Evolutionary conservation across 2,888 invertebrate species (phyloP).

Genomic region (Baronia brevicornis): DNA sequence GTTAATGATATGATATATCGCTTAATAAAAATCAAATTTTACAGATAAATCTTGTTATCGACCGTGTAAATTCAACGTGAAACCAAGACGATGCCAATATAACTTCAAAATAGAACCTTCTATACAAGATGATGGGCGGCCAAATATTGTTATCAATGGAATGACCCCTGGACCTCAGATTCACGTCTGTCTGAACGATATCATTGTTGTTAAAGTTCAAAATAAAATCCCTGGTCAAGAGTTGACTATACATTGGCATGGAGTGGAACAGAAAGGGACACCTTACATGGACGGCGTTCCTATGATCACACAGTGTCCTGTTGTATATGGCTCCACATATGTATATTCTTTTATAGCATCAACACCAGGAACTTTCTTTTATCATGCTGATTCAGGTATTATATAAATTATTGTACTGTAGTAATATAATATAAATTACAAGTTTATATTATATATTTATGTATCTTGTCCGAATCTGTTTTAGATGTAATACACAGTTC

Average conservation of each 20-base stretch:
- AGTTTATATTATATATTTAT: no score
- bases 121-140: conserved; percentile 39
- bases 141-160: conserved; percentile 50
- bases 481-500: no score
- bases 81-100: conserved; percentile 58
- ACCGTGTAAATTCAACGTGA: conserved; percentile 69
- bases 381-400: conserved; percentile 80
- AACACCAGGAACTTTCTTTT: conserved; percentile 81
- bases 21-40: conserved; percentile 23
- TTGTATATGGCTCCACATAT: conserved; percentile 79
- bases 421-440: no score
- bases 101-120: conserved; percentile 53
- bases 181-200: conserved; percentile 82
- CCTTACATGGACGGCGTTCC: conserved; percentile 87
- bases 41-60: conserved; percentile 60
- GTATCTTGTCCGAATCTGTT: no score
- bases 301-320: conserved; percentile 85
- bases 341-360: conserved; percentile 83
- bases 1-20: conserved; percentile 8
- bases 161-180: conserved; percentile 70
- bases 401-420: conserved; percentile 13
- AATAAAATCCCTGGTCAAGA: conserved; percentile 82
- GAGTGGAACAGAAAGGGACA: conserved; percentile 75
- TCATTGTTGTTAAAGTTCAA: conserved; percentile 82
- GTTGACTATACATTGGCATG: conserved; percentile 86